Evolutionary conservation across 2,888 invertebrate species (phyloP), one percentile per base, ranked within the genome.

Genomic region (Napeogenes inachia): DNA sequence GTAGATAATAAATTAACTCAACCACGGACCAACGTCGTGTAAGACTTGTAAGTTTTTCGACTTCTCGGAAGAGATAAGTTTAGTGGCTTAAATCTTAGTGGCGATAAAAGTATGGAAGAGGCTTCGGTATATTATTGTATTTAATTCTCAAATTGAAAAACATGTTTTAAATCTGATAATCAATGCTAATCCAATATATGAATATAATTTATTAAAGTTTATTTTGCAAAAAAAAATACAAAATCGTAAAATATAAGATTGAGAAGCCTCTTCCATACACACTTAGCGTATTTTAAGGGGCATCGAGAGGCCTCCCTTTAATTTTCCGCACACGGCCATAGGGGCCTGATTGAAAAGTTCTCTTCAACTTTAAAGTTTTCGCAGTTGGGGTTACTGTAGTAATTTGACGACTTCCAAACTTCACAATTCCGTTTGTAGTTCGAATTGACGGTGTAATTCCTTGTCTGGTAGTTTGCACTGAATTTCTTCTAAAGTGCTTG

Each of bases 291-390:
- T 54, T 62, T n/a, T 50, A 68, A 69, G 67, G 75, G 74, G 71
- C 71, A 73, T 72, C 69, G 69, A 64, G 69, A 66, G 71, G 66
- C 71, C 50, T 50, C 50, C 72, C 75, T 73, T 74, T 70, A 75
- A 78, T 78, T 76, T 64, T 67, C 66, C 62, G 50, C 66, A 47
- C 62, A 67, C 62, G 73, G 67, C 70, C 75, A 82, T 85, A 82
- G 76, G 85, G 85, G 85, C 76, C 70, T 79, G 82, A 85, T 86
- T 85, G 87, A 85, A 85, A 88, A 87, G 84, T 87, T 86, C 65
- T 56, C 38, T 71, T 69, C 68, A 76, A 80, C 76, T 77, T 75
- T 73, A 73, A 77, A 80, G 75, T 79, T 79, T 74, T 73, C 68
- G 73, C 73, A 68, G 75, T 72, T 67, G 68, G 68, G 67, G 70